Evolutionary conservation across 2,888 invertebrate species (phyloP).

Genomic region (Chloromyia formosa): DNA sequence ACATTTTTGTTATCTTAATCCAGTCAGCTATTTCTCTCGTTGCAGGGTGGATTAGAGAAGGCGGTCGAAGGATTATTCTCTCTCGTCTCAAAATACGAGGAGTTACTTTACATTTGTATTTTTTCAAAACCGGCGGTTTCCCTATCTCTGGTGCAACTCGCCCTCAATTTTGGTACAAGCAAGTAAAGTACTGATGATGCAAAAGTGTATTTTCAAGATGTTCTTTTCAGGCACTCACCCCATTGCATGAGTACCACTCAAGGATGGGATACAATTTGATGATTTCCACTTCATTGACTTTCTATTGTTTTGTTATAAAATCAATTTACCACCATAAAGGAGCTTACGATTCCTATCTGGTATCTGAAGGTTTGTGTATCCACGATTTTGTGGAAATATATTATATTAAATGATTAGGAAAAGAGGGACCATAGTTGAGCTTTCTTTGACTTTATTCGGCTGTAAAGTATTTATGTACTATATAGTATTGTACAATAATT

Average conservation of each 20-base stretch:
- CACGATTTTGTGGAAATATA: no score
- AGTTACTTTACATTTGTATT: not conserved
- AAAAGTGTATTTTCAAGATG: not conserved
- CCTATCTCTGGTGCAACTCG: not conserved
- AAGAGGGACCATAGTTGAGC: no score
- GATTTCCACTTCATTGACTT: not conserved
- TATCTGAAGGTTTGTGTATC: no score
- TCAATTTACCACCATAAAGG: not conserved
- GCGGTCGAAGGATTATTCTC: not conserved
- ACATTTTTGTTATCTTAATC: not conserved
- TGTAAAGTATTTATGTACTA: no score
- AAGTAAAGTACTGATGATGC: not conserved
- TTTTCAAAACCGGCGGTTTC: not conserved
- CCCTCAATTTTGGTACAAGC: not conserved
- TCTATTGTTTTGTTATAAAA: not conserved
- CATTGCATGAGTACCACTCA: not conserved
- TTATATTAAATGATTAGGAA: no score
- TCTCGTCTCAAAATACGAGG: not conserved
- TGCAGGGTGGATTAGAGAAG: not conserved
- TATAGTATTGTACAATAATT: no score
- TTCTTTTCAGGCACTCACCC: not conserved
- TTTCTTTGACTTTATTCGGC: no score
- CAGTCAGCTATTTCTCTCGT: conserved; percentile 1
- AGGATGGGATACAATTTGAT: not conserved
- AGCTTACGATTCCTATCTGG: not conserved